Conservation (phyloP, 2,888 invertebrate species). For the Rhingia campestris region DNA sequence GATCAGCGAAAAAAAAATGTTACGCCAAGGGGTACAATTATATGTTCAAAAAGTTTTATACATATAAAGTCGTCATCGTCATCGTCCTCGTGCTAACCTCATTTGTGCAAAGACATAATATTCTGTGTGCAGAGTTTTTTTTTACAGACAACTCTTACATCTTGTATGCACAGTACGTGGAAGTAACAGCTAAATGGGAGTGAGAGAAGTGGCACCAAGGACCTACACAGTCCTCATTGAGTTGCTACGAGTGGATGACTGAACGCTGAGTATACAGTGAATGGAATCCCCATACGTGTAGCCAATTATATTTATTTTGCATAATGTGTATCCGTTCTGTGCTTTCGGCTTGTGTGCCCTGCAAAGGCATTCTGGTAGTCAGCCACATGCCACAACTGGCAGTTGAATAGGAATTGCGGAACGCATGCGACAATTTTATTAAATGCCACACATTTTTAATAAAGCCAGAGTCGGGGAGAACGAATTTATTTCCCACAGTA, state of each 20-base stretch:
- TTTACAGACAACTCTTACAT: conserved; percentile 14
- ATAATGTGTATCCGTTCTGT: conserved; percentile 57
- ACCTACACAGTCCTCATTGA: conserved; percentile 20
- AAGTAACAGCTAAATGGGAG: neutral
- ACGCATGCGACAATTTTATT: conserved; percentile 57
- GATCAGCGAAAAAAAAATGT: conserved; percentile 47
- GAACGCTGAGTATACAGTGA: conserved; percentile 25
- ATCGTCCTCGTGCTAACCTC: conserved; percentile 14
- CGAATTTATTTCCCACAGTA: conserved; percentile 12
- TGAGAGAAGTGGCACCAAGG: neutral
- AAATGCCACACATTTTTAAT: conserved; percentile 45
- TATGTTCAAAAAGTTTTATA: conserved; percentile 42
- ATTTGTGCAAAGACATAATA: conserved; percentile 20
- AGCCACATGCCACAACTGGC: conserved; percentile 12
- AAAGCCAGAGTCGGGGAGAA: neutral
- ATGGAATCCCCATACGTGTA: conserved; percentile 43
- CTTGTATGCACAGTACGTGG: conserved; percentile 12
- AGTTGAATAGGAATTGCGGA: conserved; percentile 42
- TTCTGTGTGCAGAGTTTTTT: conserved; percentile 20
- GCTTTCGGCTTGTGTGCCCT: neutral
- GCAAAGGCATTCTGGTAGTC: neutral
- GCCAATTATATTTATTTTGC: conserved; percentile 65
- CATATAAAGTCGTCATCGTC: conserved; percentile 37
- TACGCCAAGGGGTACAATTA: conserved; percentile 57
- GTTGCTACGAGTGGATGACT: conserved; percentile 36